Conservation (phyloP, 1,140 invertebrate species). For the Trachymyrmex septentrionalis region DNA sequence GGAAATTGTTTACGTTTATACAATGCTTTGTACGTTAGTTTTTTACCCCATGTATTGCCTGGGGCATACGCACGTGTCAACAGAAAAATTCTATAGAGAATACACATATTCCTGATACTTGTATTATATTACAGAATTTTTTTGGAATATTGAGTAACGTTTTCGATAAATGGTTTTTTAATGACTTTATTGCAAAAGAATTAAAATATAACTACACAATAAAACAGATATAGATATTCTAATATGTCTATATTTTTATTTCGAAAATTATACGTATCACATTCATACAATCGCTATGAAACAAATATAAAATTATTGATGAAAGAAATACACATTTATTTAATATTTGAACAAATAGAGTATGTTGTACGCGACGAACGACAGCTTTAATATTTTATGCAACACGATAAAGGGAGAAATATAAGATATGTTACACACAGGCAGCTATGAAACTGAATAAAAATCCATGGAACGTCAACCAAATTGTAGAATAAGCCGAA, state of each 20-base stretch:
- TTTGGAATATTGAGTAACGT: neutral
- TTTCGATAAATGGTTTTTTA: slow-evolving; percentile 30
- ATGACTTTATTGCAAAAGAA: slow-evolving; percentile 28
- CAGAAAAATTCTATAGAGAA: slow-evolving; percentile 20
- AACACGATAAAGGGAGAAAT: slow-evolving; percentile 19
- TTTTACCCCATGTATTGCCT: neutral
- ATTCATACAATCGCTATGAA: neutral
- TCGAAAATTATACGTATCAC: neutral
- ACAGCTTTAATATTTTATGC: slow-evolving; percentile 16
- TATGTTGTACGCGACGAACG: neutral
- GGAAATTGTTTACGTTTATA: neutral
- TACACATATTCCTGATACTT: neutral
- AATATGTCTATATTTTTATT: slow-evolving; percentile 9
- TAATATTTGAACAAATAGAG: slow-evolving; percentile 29
- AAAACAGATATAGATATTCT: slow-evolving; percentile 5
- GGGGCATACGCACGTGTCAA: neutral
- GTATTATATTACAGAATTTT: neutral
- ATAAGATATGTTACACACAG: slow-evolving; percentile 15
- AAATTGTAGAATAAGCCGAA: slow-evolving; percentile 27
- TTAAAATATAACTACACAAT: slow-evolving; percentile 32
- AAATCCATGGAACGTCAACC: slow-evolving; percentile 10
- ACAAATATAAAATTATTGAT: neutral
- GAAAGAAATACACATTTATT: slow-evolving; percentile 4
- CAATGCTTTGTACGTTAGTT: neutral
- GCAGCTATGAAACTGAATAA: slow-evolving; percentile 11